Evolutionary conservation across 2,888 invertebrate genomes (phyloP), one percentile per base, ranked within the genome.

Genomic region (Metopia argyrocephala): DNA sequence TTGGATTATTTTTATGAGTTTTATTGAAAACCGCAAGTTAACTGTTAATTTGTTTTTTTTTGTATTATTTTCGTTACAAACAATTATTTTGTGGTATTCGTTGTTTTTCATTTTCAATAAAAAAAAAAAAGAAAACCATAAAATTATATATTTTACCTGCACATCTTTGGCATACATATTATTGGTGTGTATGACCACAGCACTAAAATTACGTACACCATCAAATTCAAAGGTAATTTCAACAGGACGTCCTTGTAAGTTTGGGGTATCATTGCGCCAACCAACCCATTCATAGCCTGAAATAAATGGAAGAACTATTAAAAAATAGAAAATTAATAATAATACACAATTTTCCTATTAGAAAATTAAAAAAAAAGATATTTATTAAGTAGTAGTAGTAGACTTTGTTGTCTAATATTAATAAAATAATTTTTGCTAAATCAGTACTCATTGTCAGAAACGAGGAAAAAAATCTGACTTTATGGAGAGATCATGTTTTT

Each of bases 251-350:
- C 93, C 93, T 57, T 92, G 87, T 89, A 93, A 91, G 48, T 92
- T 93, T 28, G 92, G 91, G 21, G 93, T 93, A 87, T 94, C 94
- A 86, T 94, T 94, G 86, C 93, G 92, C 96, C 96, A 96, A 64
- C 96, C 96, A 62, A 96, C 93, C 96, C 96, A 96, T 89, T 95
- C 95, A 88, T 95, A 95, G 79, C 95, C 95, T 93, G 88, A 7
- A 65, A 66, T 90, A 88, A 82, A 56, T 12, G 9, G 38, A 9
- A 0, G 1, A 15, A 12, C n/a, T n/a, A n/a, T n/a, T n/a, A n/a
- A 50, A n/a, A 21, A 5, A 31, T 1, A 4, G 0, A 18, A 9
- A 23, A 2, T 62, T 27, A 7, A 46, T 15, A 1, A 20, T 15
- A 6, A 21, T 5, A 45, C 28, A 31, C 5, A 12, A 50, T 21